Percentiles rank a stretch among this genome's conserved stretches.
Evolutionary conservation across 1,140 invertebrate genomes (phyloP).

Genomic region (Dendroctonus valens): DNA sequence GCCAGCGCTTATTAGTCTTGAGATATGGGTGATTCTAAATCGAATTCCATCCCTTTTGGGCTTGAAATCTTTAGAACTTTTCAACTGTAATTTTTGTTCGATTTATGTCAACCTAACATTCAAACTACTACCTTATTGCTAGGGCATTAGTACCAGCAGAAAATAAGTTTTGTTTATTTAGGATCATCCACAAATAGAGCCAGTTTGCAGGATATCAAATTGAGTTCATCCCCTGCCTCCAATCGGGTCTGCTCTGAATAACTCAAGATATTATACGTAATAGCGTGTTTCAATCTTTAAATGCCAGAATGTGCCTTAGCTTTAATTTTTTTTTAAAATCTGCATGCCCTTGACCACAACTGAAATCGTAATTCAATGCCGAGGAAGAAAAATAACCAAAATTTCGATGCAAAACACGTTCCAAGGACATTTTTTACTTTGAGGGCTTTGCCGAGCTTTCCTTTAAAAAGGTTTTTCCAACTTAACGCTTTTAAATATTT

Average conservation of each 20-base stretch:
- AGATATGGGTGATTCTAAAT: no score
- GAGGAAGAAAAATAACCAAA: slow-evolving; percentile 2
- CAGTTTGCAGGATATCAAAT: background rate
- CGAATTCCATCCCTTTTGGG: no score
- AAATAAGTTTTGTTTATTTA: background rate
- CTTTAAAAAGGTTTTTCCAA: background rate
- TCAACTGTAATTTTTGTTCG: no score
- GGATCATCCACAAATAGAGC: background rate
- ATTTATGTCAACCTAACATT: no score
- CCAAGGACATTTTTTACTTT: slow-evolving; percentile 8
- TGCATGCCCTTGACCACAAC: background rate
- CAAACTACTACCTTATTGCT: no score
- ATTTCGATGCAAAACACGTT: slow-evolving; percentile 20
- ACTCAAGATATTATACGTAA: background rate
- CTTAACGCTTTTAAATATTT: slow-evolving; percentile 16
- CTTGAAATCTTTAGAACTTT: no score
- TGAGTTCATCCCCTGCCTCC: background rate
- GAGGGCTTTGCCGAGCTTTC: slow-evolving; percentile 10
- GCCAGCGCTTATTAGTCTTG: no score
- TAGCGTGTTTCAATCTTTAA: background rate
- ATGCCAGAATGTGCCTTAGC: background rate
- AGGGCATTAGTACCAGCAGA: no score
- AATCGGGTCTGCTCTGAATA: background rate
- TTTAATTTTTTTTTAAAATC: background rate
- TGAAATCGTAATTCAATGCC: background rate